phyloP scores from a whole-genome alignment of 2,888 invertebrate genomes.

The Andrena minutula region DNA sequence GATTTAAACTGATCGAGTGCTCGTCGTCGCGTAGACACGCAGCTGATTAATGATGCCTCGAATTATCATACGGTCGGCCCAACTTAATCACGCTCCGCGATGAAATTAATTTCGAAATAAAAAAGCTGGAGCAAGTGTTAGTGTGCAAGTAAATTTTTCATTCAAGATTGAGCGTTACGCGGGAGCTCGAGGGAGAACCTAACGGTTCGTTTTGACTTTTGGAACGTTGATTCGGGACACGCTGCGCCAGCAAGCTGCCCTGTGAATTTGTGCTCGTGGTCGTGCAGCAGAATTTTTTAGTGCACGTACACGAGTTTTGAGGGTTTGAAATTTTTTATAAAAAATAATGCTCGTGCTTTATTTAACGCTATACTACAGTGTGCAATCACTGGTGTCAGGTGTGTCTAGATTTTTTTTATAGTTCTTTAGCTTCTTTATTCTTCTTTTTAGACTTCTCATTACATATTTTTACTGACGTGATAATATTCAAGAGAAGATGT shows the following conservation, averaged over 20 bases:
- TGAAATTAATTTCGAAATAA: slow-evolving; percentile 19
- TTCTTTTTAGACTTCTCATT: too few species aligned
- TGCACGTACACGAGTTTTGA: too few species aligned
- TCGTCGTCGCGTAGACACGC: background rate
- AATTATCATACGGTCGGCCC: slow-evolving; percentile 16
- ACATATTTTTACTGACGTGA: too few species aligned
- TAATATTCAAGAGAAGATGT: too few species aligned
- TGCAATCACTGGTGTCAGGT: too few species aligned
- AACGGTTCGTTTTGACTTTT: background rate
- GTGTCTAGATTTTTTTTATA: too few species aligned
- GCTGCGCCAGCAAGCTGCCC: too few species aligned
- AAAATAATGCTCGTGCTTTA: too few species aligned
- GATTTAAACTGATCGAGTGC: slow-evolving; percentile 6
- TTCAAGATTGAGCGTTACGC: slow-evolving; percentile 17
- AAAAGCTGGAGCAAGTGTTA: background rate
- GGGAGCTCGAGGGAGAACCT: background rate
- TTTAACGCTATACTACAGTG: too few species aligned
- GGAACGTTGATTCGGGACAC: background rate
- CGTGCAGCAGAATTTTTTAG: too few species aligned
- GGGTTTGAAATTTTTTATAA: too few species aligned
- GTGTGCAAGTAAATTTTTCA: slow-evolving; percentile 12
- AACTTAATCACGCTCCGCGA: slow-evolving; percentile 12
- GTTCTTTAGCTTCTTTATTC: too few species aligned
- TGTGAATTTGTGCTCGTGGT: background rate
- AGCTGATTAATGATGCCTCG: slow-evolving; percentile 14